Base-by-base conservation (phyloP, 2,113 vertebrate species). In the Ondatra zibethicus region DNA sequence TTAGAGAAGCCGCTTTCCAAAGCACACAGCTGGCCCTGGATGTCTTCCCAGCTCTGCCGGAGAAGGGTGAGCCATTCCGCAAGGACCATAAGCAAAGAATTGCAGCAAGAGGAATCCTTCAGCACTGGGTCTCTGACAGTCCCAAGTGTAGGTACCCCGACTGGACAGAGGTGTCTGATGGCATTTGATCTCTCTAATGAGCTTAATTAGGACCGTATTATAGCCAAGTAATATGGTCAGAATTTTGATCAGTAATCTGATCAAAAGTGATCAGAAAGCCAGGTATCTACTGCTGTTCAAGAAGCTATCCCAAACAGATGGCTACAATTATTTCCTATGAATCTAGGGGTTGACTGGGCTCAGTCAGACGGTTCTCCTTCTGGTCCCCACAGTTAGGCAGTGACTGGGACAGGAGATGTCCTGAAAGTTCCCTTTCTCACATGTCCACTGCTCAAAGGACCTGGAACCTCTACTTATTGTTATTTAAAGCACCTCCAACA, bases 21-120 rank as follows among this genome's bases (percentile, higher is more conserved):
- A 97, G 85, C 95, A 78, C 95, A 93, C 97, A 96, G 96, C 95
- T 97, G 97, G 93, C 66, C 93, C 85, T 97, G 95, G 95, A 86
- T 47, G 29, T 42, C 91, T 76, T 95, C 97, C 97, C 97, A 94
- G 91, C 89, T 88, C 65, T 11, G 91, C 81, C 0, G n/a, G 95
- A 91, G 85, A 93, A 96, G 96, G 65, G 93, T 65, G 61, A 81
- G 85, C 73, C 31, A 9, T 36, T 80, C 66, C 93, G 68, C 68
- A 31, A 75, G 42, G 66, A 73, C 73, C 65, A 55, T 75, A 75
- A 63, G 45, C 77, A 94, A 33, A 89, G 65, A 36, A 63, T 12
- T 78, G 42, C 70, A 65, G 84, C 47, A 58, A 55, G 19, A 88
- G 45, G 55, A 72, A 81, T 25, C 66, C 63, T 36, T 0, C 12